Evolutionary conservation across 2,113 vertebrate species (phyloP).

Genomic region (Melanotaenia duboulayi): DNA sequence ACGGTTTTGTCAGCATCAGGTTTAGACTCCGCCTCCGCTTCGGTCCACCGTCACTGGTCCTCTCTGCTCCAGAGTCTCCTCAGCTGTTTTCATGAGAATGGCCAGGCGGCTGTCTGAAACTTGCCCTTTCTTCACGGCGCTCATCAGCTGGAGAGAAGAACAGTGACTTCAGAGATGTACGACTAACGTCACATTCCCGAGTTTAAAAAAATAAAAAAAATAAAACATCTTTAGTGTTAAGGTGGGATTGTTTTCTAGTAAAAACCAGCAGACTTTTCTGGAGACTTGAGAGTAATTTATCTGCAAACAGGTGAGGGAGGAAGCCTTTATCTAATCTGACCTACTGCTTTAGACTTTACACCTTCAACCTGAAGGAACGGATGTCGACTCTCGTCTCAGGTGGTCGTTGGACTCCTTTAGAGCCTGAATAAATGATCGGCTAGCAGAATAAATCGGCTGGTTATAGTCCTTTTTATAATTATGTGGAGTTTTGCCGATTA

Average conservation of each 20-base stretch:
- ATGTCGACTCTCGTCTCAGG: too few species aligned
- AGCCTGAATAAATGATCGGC: too few species aligned
- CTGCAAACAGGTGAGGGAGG: neutral
- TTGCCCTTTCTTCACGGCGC: slow-evolving; percentile 93
- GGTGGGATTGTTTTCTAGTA: too few species aligned
- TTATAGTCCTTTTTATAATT: too few species aligned
- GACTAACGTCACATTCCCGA: neutral
- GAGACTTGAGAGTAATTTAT: slow-evolving; percentile 39
- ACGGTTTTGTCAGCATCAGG: neutral
- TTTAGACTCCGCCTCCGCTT: slow-evolving; percentile 94
- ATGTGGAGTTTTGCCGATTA: too few species aligned
- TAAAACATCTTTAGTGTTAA: too few species aligned
- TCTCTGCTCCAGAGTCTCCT: slow-evolving; percentile 89
- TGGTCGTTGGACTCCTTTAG: neutral
- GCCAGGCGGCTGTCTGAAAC: slow-evolving; percentile 94
- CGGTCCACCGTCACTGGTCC: slow-evolving; percentile 91
- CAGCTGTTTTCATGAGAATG: slow-evolving; percentile 92
- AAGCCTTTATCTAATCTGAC: too few species aligned
- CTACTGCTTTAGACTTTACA: slow-evolving; percentile 41
- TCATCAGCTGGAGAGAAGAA: slow-evolving; percentile 89
- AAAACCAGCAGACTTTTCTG: neutral
- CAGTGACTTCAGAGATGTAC: neutral
- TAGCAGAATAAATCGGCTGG: too few species aligned
- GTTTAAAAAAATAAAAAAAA: too few species aligned
- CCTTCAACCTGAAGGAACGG: neutral